Evolutionary conservation across 2,888 invertebrate species (phyloP).

Genomic region (Cacoxenus indagator): DNA sequence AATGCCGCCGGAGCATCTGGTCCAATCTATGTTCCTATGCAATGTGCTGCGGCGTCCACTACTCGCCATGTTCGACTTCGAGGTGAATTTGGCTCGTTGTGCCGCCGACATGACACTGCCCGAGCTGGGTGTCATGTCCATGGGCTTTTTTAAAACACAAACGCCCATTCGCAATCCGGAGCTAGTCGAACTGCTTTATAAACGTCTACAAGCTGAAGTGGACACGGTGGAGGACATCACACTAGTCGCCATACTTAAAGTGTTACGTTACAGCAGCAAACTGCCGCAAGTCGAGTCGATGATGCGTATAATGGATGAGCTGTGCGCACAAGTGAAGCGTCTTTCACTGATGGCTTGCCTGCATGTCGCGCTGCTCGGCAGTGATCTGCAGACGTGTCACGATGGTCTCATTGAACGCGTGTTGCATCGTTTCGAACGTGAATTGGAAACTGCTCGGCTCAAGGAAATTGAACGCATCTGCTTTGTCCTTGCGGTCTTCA

Average conservation of each 20-base stretch:
- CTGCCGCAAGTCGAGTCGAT: slow-evolving; percentile 71
- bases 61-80: slow-evolving; percentile 77
- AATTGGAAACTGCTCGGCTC: slow-evolving; percentile 73
- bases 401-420: slow-evolving; percentile 71
- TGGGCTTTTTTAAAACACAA: slow-evolving; percentile 85
- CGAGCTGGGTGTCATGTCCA: slow-evolving; percentile 80
- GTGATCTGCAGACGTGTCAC: slow-evolving; percentile 72
- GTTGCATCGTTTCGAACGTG: slow-evolving; percentile 72
- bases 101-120: slow-evolving; percentile 75
- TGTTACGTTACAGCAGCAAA: slow-evolving; percentile 74
- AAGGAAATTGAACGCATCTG: slow-evolving; percentile 84
- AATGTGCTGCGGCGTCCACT: slow-evolving; percentile 75
- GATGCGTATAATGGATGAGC: slow-evolving; percentile 72
- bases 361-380: slow-evolving; percentile 78
- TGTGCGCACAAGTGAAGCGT: slow-evolving; percentile 74
- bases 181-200: slow-evolving; percentile 73
- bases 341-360: slow-evolving; percentile 76
- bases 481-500: slow-evolving; percentile 76
- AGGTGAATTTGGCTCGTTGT: slow-evolving; percentile 73
- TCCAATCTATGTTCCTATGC: slow-evolving; percentile 78
- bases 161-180: slow-evolving; percentile 74
- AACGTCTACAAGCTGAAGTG: slow-evolving; percentile 72
- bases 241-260: slow-evolving; percentile 75
- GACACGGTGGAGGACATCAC: slow-evolving; percentile 76
- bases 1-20: slow-evolving; percentile 75